Evolutionary conservation across 2,797 vertebrate species (phyloP), one percentile per base, ranked within the genome.

Genomic region (Acipenser ruthenus): DNA sequence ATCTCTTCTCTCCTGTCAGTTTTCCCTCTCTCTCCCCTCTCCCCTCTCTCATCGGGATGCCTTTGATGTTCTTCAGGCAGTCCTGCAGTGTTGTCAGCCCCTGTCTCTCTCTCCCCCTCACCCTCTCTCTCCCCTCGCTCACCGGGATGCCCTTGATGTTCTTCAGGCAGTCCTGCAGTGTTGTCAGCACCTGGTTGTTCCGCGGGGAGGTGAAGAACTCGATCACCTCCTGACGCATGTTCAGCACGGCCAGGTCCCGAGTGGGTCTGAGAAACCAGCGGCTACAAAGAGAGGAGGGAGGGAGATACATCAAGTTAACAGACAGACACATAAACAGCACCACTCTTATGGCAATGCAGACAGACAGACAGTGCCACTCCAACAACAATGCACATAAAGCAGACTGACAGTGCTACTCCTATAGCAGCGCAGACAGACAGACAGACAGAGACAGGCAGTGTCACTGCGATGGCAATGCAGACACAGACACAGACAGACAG

Each of bases 261-360:
- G 93, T 98, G 7, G 96, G 97, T 52, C 93, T 87, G 62, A 91
- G 87, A 71, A 99, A 94, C 97, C 97, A 99, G 69, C 94, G 79
- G 64, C 93, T 94, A 70, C 3, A 73, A 64, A 77, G 15, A 71
- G n/a, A 55, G 37, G 59, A 55, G 6, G 48, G 4, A 50, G 13
- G 7, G n/a, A 7, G 13, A 50, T 10, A 61, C 60, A 23, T 7
- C 50, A 13, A 37, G 50, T 13, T 50, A 15, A 11, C 7, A 50
- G 50, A 58, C 51, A 62, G 15, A 3, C 10, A 15, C n/a, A 61
- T 7, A 12, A 6, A 53, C 47, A 23, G 8, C 4, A 58, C 53
- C 50, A 37, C 49, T 58, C 13, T 10, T n/a, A 15, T 50, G n/a
- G 37, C 15, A 18, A 18, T 49, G 13, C 37, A 50, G 53, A 52